Evolutionary conservation across 2,113 vertebrate genomes (phyloP), one percentile per base, ranked within the genome.

Genomic region (Rhagologus leucostigma): DNA sequence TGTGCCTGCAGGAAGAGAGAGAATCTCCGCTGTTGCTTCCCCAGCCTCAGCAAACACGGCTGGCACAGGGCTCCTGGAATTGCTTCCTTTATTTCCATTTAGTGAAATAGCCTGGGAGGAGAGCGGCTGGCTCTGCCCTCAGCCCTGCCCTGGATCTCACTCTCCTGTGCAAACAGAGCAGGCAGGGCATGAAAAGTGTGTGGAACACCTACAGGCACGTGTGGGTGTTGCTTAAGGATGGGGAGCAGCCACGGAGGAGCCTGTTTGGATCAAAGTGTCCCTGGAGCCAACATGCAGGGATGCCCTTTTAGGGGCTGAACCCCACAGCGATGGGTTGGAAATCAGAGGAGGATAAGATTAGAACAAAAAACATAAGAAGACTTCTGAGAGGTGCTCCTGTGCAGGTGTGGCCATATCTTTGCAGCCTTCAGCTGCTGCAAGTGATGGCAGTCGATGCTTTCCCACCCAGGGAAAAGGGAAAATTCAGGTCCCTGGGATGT

Each of bases 31-130:
- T 4, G 2, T 8, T 3, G 0, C 63, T 64, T 23, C 39, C 44
- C 47, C 44, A 37, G 10, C 19, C 53, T 52, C 63, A 0, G 0
- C 85, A 39, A 32, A 30, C 50, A 24, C 0, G 0, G 11, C 44
- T 59, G 81, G 71, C 68, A 57, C 15, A 1, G 42, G 17, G 16
- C 39, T 50, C 52, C 7, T 4, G 71, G 57, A 83, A 32, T 17
- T 33, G n/a, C 75, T 74, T 37, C 15, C 13, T 24, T 64, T 27
- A 30, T 62, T 78, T 64, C 78, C 33, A 44, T 18, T 55, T 30
- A 52, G 18, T 2, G 3, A 47, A 95, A 62, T 2, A 13, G 2
- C 27, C 8, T 33, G 53, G 30, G 21, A 90, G 41, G 44, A 65
- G 64, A 60, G 49, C 0, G 0, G 20, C 22, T 60, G 64, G 32